Evolutionary conservation across 2,797 vertebrate genomes (phyloP).

Genomic region (Malurus splendens): DNA sequence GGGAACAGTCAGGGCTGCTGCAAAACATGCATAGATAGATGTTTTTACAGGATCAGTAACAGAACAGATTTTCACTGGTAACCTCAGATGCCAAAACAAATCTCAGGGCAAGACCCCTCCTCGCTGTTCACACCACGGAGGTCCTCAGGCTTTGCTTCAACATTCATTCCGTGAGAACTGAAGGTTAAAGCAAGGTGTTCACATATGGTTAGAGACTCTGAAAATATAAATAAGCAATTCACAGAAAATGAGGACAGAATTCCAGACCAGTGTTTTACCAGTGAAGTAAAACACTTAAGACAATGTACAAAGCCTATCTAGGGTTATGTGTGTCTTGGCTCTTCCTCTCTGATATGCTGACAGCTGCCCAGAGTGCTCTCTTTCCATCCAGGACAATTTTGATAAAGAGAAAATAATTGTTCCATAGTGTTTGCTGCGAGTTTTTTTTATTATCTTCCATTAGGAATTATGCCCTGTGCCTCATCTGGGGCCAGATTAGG

Average conservation of each 20-base stretch:
- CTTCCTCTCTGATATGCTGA: background rate
- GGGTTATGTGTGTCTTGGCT: background rate
- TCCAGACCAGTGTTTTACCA: background rate
- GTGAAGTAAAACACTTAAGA: background rate
- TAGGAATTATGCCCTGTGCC: background rate
- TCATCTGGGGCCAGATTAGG: background rate
- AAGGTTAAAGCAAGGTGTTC: background rate
- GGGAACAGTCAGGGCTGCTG: background rate
- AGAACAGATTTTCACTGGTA: background rate
- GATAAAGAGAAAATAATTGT: background rate
- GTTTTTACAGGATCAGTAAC: background rate
- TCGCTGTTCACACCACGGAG: accelerated
- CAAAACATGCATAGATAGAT: background rate
- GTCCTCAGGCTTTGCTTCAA: background rate
- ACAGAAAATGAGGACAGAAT: background rate
- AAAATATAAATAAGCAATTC: background rate
- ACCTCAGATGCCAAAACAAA: background rate
- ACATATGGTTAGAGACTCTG: accelerated
- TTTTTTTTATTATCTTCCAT: background rate
- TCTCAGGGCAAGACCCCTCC: background rate
- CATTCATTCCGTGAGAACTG: background rate
- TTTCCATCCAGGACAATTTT: background rate
- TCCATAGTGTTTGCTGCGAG: accelerated
- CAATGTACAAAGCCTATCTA: background rate
- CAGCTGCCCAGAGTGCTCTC: background rate